Base-by-base conservation (phyloP, 2,113 vertebrate genomes). In the Aplodontia rufa region DNA sequence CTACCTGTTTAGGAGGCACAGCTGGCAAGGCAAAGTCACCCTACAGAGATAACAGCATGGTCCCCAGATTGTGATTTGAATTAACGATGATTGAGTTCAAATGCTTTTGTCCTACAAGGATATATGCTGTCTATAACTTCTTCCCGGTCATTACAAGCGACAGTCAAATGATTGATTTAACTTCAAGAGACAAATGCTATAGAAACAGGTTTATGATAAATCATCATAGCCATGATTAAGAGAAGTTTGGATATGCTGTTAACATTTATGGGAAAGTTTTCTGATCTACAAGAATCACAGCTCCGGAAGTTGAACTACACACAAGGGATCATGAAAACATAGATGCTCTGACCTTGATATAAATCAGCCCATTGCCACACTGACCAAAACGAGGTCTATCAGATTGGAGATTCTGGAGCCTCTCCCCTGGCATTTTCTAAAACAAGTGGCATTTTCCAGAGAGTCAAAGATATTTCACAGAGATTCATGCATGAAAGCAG, bases 181-280 rank as follows among this genome's bases (percentile, higher is more conserved):
- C 96, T 96, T 96, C 94, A 24, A 93, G 83, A 35, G 97, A 26
- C 12, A 19, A 53, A 66, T 22, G 90, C 91, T 96, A 2, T 47
- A 76, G n/a, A 98, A 97, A 96, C 55, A 97, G 91, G 37, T 95
- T 97, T 89, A n/a, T 40, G 8, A 87, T 97, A 95, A 98, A 90
- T 95, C 96, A 96, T 87, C 94, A 95, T 88, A 97, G 97, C 94
- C 85, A 75, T 4, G 0, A 58, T 91, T 92, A 84, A 96, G 40
- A 89, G 93, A 95, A 97, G 75, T 91, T 97, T 93, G 93, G 88
- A 82, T 97, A 97, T 93, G 80, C 92, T 72, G 53, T 69, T 90
- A 78, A 91, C 95, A 87, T 96, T 91, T 72, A 87, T 1, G 19
- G 95, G 84, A 96, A 47, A 53, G 82, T 86, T 93, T 51, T 90